Percentiles rank a stretch among this genome's conserved stretches.
Conservation (phyloP, 2,888 invertebrate genomes). For the Zele albiditarsus region DNA sequence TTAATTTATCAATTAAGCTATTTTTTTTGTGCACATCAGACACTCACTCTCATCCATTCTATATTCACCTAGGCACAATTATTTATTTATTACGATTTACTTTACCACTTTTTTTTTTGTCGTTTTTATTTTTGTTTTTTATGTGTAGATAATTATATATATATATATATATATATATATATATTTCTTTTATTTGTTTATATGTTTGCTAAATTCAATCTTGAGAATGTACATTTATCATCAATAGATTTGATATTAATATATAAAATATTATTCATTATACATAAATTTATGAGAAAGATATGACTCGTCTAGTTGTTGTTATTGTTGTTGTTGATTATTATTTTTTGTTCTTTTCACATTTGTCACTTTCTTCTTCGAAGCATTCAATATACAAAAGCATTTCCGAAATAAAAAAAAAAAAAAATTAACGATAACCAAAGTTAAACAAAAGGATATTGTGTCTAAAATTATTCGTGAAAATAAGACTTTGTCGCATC, state of each 20-base stretch:
- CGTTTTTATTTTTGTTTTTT: neutral
- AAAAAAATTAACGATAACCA: neutral
- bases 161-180: neutral
- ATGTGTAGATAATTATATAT: neutral
- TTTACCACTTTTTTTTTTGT: neutral
- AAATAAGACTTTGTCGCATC: slow-evolving; percentile 49
- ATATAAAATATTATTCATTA: neutral
- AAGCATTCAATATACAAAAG: slow-evolving; percentile 27
- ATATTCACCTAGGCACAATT: neutral
- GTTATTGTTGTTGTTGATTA: no score
- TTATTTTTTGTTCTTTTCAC: neutral
- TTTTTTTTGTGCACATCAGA: no score
- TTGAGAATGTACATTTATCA: neutral
- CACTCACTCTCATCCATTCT: neutral
- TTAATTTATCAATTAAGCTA: neutral
- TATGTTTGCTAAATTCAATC: neutral
- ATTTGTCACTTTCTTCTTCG: slow-evolving; percentile 40
- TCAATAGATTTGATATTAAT: slow-evolving; percentile 2
- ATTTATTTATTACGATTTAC: no score
- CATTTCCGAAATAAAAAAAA: slow-evolving; percentile 22
- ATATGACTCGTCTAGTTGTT: neutral
- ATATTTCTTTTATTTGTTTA: no score
- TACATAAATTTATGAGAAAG: neutral
- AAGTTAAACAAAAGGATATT: no score
- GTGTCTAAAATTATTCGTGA: no score